Conservation (phyloP, 2,888 invertebrate genomes). For the Ochlodes sylvanus region DNA sequence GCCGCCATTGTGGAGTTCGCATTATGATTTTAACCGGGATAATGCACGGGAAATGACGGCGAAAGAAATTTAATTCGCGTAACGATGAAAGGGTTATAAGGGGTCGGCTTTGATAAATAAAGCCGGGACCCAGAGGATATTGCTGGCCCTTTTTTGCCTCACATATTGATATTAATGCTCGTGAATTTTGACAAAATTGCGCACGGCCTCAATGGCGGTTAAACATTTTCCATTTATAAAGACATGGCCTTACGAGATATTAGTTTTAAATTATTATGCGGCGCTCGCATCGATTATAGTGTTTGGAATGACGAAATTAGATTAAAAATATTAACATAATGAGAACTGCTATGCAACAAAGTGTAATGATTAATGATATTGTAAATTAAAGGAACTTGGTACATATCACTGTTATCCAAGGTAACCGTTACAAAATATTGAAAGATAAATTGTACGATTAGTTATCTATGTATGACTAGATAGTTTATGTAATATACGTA, state of each 20-base stretch:
- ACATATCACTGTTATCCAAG: not conserved
- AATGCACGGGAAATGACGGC: constrained; percentile 85
- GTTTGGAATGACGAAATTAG: constrained; percentile 29
- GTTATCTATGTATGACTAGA: no score
- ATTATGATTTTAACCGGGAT: constrained; percentile 84
- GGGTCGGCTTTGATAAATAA: constrained; percentile 81
- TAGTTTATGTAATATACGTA: no score
- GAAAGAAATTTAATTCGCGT: constrained; percentile 85
- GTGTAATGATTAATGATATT: constrained; percentile 20
- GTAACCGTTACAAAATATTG: not conserved
- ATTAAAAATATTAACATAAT: constrained; percentile 30
- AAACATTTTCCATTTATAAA: constrained; percentile 36
- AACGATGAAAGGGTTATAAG: constrained; percentile 83
- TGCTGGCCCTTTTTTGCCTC: constrained; percentile 78
- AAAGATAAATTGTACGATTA: not conserved
- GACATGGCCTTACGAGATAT: constrained; percentile 30
- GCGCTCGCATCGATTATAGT: constrained; percentile 19
- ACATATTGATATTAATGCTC: constrained; percentile 84
- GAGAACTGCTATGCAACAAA: not conserved
- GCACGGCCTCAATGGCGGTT: constrained; percentile 41
- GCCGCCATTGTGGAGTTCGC: constrained; percentile 71
- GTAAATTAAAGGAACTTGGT: not conserved
- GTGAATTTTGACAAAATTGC: constrained; percentile 82
- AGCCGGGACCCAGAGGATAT: constrained; percentile 76
- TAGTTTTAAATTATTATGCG: constrained; percentile 35